Conservation (phyloP, 1,140 invertebrate genomes). For the Belonocnema kinseyi region DNA sequence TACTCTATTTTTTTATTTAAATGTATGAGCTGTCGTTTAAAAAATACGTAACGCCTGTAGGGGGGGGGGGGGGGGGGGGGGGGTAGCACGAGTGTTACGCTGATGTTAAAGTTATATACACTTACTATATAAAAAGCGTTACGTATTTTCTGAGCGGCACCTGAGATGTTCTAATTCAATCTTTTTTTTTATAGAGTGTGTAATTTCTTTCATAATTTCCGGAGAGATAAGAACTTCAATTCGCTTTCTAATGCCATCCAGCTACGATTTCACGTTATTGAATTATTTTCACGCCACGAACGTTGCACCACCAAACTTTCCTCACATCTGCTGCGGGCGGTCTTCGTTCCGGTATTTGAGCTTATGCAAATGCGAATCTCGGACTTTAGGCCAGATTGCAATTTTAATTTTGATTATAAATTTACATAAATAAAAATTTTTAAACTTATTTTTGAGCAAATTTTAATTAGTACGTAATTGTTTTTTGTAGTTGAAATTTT, state of each 20-base stretch:
- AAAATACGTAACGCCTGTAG: no score
- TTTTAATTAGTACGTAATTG: no score
- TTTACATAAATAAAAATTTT: no score
- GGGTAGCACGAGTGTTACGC: no score
- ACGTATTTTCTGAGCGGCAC: no score
- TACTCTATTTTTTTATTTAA: not conserved
- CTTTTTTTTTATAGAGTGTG: not conserved
- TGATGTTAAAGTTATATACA: no score
- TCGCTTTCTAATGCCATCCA: conserved; percentile 12
- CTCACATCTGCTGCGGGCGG: not conserved
- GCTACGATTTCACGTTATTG: conserved; percentile 19
- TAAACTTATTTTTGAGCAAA: no score
- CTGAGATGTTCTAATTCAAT: not conserved
- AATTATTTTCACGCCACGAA: conserved; percentile 19
- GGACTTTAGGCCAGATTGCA: not conserved
- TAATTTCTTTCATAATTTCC: conserved; percentile 20
- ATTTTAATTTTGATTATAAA: not conserved
- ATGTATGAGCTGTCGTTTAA: no score
- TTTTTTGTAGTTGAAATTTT: no score
- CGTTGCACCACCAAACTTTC: not conserved
- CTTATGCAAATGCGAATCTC: no score
- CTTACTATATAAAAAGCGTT: no score
- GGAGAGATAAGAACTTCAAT: conserved; percentile 9
- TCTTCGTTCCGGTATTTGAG: not conserved
- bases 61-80: no score